Conservation (phyloP, 2,797 vertebrate species). For the Perodicticus potto region DNA sequence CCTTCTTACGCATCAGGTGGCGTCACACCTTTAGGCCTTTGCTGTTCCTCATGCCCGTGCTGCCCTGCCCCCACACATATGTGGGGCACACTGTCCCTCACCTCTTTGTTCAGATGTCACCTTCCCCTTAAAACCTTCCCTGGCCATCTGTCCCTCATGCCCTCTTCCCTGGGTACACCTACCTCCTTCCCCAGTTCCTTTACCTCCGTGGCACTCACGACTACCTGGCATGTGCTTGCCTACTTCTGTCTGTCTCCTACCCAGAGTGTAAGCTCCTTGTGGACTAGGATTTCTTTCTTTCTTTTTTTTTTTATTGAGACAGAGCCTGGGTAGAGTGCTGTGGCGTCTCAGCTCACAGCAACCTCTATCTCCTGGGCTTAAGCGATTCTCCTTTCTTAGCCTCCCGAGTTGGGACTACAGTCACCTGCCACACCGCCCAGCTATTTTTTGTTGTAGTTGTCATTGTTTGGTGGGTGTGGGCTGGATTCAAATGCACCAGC, state of each 20-base stretch:
- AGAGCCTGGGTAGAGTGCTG: no score
- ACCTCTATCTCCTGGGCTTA: no score
- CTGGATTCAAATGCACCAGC: no score
- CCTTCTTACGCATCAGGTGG: rapidly evolving
- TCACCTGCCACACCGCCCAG: no score
- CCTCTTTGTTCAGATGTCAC: neutral
- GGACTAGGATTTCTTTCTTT: no score
- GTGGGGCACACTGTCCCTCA: neutral
- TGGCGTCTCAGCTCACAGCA: no score
- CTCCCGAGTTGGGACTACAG: no score
- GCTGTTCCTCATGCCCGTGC: rapidly evolving
- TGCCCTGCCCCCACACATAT: neutral
- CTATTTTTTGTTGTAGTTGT: no score
- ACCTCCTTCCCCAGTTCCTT: neutral
- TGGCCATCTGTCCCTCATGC: neutral
- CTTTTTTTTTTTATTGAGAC: no score
- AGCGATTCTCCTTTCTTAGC: no score
- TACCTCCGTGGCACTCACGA: neutral
- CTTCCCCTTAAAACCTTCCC: neutral
- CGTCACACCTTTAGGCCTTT: neutral
- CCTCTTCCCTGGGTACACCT: neutral
- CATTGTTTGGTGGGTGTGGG: no score
- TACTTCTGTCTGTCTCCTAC: neutral
- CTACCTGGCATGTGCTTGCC: neutral
- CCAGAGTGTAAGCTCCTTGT: neutral